These are phyloP conservation scores for Dendrolimus pini DNA, from an alignment of 2,888 invertebrate species.

Conservation along the genomic window DNA sequence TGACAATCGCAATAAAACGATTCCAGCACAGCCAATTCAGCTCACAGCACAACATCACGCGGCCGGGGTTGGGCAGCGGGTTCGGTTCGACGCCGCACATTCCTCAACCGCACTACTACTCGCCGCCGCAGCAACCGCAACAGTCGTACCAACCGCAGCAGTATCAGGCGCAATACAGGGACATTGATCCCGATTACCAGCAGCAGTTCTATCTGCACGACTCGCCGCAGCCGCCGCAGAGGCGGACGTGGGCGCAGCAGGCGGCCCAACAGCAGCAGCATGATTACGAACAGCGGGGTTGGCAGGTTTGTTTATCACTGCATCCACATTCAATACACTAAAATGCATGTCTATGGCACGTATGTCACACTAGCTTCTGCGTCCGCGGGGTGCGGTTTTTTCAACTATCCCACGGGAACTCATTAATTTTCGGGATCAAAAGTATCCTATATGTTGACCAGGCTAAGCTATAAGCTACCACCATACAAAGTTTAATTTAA, in stretches of 20 bases:
- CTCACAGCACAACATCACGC: conserved; percentile 72
- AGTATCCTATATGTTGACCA: too few relatives aligned
- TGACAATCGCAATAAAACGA: conserved; percentile 20
- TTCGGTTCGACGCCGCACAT: conserved; percentile 68
- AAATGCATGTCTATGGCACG: too few relatives aligned
- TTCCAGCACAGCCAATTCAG: conserved; percentile 75
- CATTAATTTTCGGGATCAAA: too few relatives aligned
- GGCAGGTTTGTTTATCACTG: conserved; percentile 48
- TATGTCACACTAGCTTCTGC: too few relatives aligned
- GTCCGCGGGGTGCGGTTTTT: too few relatives aligned
- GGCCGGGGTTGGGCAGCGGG: conserved; percentile 32
- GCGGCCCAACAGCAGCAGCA: conserved; percentile 61
- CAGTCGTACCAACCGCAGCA: conserved; percentile 31
- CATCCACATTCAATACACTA: background rate
- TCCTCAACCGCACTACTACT: conserved; percentile 40
- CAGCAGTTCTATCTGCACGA: conserved; percentile 88
- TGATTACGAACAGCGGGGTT: conserved; percentile 71
- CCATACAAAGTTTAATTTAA: too few relatives aligned
- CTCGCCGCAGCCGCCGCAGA: conserved; percentile 71
- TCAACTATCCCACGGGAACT: too few relatives aligned
- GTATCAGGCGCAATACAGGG: conserved; percentile 42
- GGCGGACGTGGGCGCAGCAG: conserved; percentile 83
- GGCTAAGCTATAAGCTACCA: too few relatives aligned
- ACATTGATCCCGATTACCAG: conserved; percentile 38
- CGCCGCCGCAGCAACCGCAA: conserved; percentile 32